These are phyloP conservation scores for Ornithoptera alexandrae DNA, from an alignment of 2,888 invertebrate species.

Conservation along the genomic window DNA sequence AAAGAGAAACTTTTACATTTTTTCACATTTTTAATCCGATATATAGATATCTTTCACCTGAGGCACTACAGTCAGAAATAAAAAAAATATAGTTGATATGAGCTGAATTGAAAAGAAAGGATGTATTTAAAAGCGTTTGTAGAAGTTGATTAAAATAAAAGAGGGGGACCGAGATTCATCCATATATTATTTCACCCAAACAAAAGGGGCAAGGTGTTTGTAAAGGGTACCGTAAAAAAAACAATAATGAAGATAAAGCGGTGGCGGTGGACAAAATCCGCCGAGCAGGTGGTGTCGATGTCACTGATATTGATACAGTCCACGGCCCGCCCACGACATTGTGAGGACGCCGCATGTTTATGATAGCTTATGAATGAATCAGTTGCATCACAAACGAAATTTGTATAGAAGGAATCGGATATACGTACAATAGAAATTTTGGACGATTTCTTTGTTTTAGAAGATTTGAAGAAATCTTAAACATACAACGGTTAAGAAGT, in stretches of 20 bases:
- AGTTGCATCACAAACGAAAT: no score
- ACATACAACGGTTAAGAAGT: no score
- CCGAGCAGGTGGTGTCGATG: constrained; percentile 56
- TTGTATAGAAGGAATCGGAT: no score
- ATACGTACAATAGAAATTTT: no score
- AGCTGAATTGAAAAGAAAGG: constrained; percentile 17
- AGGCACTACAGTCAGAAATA: neutral
- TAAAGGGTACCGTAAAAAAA: constrained; percentile 42
- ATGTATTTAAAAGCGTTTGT: constrained; percentile 29
- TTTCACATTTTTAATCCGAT: neutral
- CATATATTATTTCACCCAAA: constrained; percentile 30
- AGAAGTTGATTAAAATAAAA: constrained; percentile 39
- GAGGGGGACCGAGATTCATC: constrained; percentile 36
- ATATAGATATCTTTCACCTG: constrained; percentile 1
- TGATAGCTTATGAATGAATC: neutral
- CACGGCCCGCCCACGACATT: constrained; percentile 38
- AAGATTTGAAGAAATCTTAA: no score
- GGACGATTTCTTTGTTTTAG: no score
- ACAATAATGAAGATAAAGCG: constrained; percentile 63
- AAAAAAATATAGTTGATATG: constrained; percentile 17
- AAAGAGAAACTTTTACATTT: neutral
- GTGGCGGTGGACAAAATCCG: constrained; percentile 51
- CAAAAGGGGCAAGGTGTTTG: constrained; percentile 51
- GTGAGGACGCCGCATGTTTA: constrained; percentile 7
- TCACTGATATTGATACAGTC: constrained; percentile 49